Evolutionary conservation across 2,888 invertebrate species (phyloP), one percentile per base, ranked within the genome.

Genomic region (Scrobipalpa costella): DNA sequence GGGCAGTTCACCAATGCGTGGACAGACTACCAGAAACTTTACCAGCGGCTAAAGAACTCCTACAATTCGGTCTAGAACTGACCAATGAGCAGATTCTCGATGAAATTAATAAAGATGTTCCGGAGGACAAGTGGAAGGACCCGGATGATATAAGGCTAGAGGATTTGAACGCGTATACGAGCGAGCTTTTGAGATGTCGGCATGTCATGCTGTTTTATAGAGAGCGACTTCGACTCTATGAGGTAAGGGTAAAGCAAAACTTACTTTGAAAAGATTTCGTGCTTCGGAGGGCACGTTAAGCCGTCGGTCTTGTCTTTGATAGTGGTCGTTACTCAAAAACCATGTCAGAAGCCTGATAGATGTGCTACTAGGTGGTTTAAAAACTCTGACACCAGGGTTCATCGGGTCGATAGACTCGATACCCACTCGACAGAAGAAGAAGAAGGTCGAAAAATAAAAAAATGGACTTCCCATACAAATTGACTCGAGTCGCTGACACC

Each of bases 1-100:
- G 96, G 96, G 95, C 96, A 50, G 89, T 96, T n/a, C 94, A 95
- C 75, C 96, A 96, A 83, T 96, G 96, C 76, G 90, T 95, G 69
- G 94, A 95, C 75, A 85, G 96, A 61, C 93, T 96, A 66, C 95
- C 96, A 0, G 94, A 95, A 73, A 93, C 93, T 50, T 85, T 95
- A 65, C 93, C 94, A 68, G 95, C 96, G n/a, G 95, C 95, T 50
- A 90, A 93, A 66, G 94, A 95, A 73, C 85, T 96, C 38, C 85
- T 96, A n/a, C 91, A 94, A 73, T 96, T 95, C 77, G 96, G 96
- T 0, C 86, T 96, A 3, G 81, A 92, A 66, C 93, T 95, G 58
- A 95, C 96, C 13, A 93, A 94, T 71, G 84, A 94, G 55, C 93
- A 93, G 74, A 94, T 94, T 63, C 80, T 95, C 15, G 76, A 93